Evolutionary conservation across 92 coral and sea anemone species (phyloP).

Genomic region (Actinostola sp.): DNA sequence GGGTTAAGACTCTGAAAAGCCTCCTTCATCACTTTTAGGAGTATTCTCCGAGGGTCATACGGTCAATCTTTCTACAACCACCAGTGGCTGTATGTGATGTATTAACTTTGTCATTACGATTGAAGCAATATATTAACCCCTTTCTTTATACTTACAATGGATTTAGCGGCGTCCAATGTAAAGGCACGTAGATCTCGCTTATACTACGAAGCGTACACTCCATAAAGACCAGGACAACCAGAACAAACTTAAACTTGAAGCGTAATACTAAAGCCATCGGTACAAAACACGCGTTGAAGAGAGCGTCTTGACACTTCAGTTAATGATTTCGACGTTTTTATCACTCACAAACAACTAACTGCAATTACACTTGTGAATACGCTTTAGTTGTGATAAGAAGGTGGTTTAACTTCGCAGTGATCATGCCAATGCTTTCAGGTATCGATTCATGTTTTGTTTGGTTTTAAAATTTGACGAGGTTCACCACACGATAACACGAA

Average conservation of each 20-base stretch:
- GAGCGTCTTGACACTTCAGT: slow-evolving; percentile 1
- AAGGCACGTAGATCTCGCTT: slow-evolving; percentile 37
- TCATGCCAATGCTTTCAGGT: not conserved
- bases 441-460: slow-evolving; percentile 19
- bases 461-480: slow-evolving; percentile 27
- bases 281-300: not conserved
- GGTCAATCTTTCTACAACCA: slow-evolving; percentile 27
- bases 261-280: slow-evolving; percentile 8
- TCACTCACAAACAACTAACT: slow-evolving; percentile 12
- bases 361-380: slow-evolving; percentile 18
- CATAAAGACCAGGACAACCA: slow-evolving; percentile 1
- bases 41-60: slow-evolving; percentile 26
- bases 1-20: slow-evolving; percentile 27
- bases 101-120: slow-evolving; percentile 11
- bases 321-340: not conserved
- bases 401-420: slow-evolving; percentile 9
- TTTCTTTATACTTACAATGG: slow-evolving; percentile 50
- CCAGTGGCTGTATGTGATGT: not conserved
- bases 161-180: slow-evolving; percentile 55
- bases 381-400: not conserved
- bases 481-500: slow-evolving; percentile 23
- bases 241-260: slow-evolving; percentile 1
- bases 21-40: slow-evolving; percentile 28
- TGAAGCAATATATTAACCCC: not conserved
- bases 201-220: slow-evolving; percentile 20